These are phyloP conservation scores for Dryadula phaetusa DNA, from an alignment of 2,888 invertebrate species.

Conservation along the genomic window DNA sequence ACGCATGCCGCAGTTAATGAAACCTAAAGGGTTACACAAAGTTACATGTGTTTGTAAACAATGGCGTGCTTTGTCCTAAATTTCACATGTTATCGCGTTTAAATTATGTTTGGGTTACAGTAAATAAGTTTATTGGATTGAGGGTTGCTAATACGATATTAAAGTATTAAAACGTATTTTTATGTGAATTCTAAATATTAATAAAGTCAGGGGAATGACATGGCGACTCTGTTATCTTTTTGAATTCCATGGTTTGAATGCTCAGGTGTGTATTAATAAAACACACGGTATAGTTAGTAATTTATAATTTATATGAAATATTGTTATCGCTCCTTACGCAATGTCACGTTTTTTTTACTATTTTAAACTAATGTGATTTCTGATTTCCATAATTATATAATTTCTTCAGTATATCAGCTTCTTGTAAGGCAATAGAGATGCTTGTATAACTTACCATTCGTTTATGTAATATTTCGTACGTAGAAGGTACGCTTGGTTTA, in stretches of 20 bases:
- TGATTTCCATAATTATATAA: too few species aligned
- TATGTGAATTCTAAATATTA: slow-evolving; percentile 20
- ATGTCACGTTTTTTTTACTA: too few species aligned
- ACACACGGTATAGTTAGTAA: not conserved
- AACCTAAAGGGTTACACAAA: slow-evolving; percentile 46
- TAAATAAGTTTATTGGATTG: slow-evolving; percentile 19
- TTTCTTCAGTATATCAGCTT: too few species aligned
- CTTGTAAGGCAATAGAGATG: too few species aligned
- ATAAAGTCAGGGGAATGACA: slow-evolving; percentile 9
- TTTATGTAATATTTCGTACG: too few species aligned
- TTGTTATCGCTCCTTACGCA: too few species aligned
- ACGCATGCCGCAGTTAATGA: slow-evolving; percentile 48
- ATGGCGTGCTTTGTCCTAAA: slow-evolving; percentile 30
- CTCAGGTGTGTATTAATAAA: not conserved
- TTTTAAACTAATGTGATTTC: too few species aligned
- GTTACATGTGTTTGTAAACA: slow-evolving; percentile 47
- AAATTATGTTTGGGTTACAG: slow-evolving; percentile 26
- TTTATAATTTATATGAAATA: too few species aligned
- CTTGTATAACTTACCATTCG: too few species aligned
- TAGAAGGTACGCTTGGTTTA: too few species aligned
- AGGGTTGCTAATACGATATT: slow-evolving; percentile 19
- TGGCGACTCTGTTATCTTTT: not conserved
- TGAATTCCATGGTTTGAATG: not conserved
- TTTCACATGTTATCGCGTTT: slow-evolving; percentile 38
- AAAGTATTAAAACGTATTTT: not conserved